Percentiles rank a stretch among this genome's conserved stretches.
Conservation (phyloP, 2,113 vertebrate genomes). For the Labeo rohita region DNA sequence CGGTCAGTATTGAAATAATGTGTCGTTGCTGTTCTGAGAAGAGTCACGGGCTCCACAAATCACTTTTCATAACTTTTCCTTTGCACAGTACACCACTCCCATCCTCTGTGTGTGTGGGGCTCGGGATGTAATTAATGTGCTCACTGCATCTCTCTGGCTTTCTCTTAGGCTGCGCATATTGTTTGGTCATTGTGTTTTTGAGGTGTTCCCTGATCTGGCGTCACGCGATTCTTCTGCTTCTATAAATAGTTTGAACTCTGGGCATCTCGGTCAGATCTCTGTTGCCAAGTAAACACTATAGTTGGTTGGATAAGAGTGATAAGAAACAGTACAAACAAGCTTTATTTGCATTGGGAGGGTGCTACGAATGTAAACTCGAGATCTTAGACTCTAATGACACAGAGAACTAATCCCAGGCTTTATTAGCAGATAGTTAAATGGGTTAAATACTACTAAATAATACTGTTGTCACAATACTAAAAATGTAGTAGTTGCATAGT, state of each 20-base stretch:
- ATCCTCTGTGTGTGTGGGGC: slow-evolving; percentile 42
- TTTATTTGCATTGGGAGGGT: slow-evolving; percentile 52
- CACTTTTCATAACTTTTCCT: slow-evolving; percentile 16
- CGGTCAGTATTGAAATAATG: slow-evolving; percentile 85
- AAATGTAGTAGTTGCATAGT: too few relatives aligned
- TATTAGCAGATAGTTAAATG: background rate
- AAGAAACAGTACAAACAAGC: slow-evolving; percentile 51
- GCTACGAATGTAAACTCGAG: slow-evolving; percentile 24
- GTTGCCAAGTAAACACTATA: slow-evolving; percentile 51
- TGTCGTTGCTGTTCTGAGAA: slow-evolving; percentile 43
- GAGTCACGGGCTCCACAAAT: slow-evolving; percentile 31
- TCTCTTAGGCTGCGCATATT: slow-evolving; percentile 29
- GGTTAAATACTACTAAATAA: background rate
- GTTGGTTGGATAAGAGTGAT: slow-evolving; percentile 51
- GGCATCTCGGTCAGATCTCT: slow-evolving; percentile 40
- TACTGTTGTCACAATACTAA: too few relatives aligned
- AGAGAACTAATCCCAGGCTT: background rate
- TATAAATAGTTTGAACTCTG: slow-evolving; percentile 40
- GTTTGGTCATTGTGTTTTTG: slow-evolving; percentile 63
- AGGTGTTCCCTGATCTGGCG: slow-evolving; percentile 21
- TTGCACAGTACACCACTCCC: slow-evolving; percentile 36
- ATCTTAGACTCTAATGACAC: background rate
- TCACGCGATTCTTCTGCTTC: background rate
- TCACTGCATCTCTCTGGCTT: slow-evolving; percentile 50
- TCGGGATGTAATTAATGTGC: background rate